Evolutionary conservation across 2,888 invertebrate genomes (phyloP).

Genomic region (Cerastoderma edule): DNA sequence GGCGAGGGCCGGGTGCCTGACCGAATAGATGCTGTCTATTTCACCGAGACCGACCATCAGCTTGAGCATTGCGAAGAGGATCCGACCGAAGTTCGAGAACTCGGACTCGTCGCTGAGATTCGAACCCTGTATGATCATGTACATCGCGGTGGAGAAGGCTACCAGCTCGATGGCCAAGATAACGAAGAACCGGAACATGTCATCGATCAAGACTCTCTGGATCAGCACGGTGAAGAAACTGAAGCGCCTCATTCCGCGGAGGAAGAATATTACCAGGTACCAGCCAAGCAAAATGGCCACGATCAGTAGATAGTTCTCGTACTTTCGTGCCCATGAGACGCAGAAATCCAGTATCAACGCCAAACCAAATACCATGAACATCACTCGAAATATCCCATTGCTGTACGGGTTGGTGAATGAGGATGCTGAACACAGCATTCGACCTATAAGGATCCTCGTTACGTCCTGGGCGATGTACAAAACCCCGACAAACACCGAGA

Average conservation of each 20-base stretch:
- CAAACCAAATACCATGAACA: constrained; percentile 62
- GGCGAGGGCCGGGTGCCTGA: constrained; percentile 61
- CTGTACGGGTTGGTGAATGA: constrained; percentile 57
- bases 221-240: constrained; percentile 75
- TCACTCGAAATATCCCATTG: constrained; percentile 62
- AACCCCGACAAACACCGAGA: constrained; percentile 45
- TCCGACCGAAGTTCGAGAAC: constrained; percentile 45
- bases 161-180: constrained; percentile 65
- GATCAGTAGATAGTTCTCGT: constrained; percentile 61
- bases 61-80: constrained; percentile 68
- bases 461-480: constrained; percentile 47
- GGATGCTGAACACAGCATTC: constrained; percentile 38
- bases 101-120: constrained; percentile 27
- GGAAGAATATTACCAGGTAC: constrained; percentile 70
- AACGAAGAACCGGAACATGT: constrained; percentile 64
- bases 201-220: constrained; percentile 66
- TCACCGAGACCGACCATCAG: constrained; percentile 71
- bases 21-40: constrained; percentile 48
- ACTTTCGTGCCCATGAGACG: constrained; percentile 31
- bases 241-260: constrained; percentile 66
- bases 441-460: constrained; percentile 27
- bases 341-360: constrained; percentile 60
- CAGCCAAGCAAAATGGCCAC: constrained; percentile 68
- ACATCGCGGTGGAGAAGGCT: constrained; percentile 70
- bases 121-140: constrained; percentile 64